Evolutionary conservation across 2,888 invertebrate species (phyloP), one percentile per base, ranked within the genome.

Genomic region (Embidobia sp.): DNA sequence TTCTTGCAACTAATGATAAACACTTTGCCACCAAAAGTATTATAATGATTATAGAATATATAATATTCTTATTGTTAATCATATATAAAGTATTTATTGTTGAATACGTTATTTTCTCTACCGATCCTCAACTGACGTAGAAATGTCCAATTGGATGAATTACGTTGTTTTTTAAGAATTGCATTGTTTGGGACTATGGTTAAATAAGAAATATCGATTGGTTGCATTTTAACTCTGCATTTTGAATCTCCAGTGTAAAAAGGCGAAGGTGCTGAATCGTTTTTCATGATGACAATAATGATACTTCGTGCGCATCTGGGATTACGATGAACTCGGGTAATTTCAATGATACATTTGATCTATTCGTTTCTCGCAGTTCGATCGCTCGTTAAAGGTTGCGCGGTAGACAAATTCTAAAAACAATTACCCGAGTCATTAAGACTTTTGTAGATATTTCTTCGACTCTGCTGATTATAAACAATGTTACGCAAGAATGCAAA

Each of bases 271-370:
- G 84, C 82, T 84, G 85, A 85, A 84, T 85, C 81, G 85, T 82
- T 87, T 85, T 85, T 82, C 70, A 85, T 84, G 82, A 85, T 88
- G 87, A 88, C 87, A 88, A 88, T 88, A 88, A 87, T 85, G 84
- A 86, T 83, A 80, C 85, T 85, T 85, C 82, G 77, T 80, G 80
- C 59, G 81, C 82, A 83, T 80, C 82, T 80, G 79, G 81, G 79
- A 79, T 80, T 80, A 69, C 72, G 64, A 66, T 77, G 37, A 78
- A 67, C 80, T 83, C 82, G 82, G 80, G 80, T 81, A 80, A 82
- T 79, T 78, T 61, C 40, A 27, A 70, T 15, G 53, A 29, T 29
- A 72, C 72, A 63, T 73, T 77, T 73, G 67, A 67, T 55, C 63
- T 33, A 74, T 48, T 78, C 48, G 67, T 74, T 73, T 78, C 74